A percentile compares a stretch with the other conserved stretches of the same genome.
phyloP scores from a whole-genome alignment of 1,140 invertebrate genomes.

The Globodera ellingtonae region DNA sequence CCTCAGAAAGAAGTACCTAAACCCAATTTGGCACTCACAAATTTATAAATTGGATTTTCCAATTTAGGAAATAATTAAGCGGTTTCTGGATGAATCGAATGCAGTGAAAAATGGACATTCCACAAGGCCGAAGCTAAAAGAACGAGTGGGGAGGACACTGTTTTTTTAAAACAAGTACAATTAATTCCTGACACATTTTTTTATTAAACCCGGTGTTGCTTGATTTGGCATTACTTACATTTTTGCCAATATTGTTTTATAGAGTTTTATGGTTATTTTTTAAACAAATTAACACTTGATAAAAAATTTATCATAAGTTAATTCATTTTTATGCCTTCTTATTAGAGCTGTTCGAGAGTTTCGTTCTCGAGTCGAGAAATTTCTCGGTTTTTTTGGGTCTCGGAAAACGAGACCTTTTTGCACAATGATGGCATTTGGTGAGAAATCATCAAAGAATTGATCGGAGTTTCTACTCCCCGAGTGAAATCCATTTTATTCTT shows the following conservation, averaged over 20 bases:
- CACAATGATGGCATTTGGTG: too few relatives aligned
- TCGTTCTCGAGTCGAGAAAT: too few relatives aligned
- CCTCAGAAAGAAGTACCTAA: conserved; percentile 38
- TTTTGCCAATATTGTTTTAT: not conserved
- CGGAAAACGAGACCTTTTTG: too few relatives aligned
- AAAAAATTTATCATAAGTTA: too few relatives aligned
- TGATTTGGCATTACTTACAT: conserved; percentile 8
- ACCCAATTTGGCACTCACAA: not conserved
- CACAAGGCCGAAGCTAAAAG: conserved; percentile 18
- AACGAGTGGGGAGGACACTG: conserved; percentile 3
- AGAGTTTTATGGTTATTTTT: not conserved
- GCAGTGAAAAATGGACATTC: not conserved
- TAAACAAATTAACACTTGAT: too few relatives aligned
- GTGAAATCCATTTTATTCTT: too few relatives aligned
- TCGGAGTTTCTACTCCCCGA: too few relatives aligned
- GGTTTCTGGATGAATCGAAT: conserved; percentile 13
- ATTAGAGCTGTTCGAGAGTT: too few relatives aligned
- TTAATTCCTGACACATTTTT: conserved; percentile 3
- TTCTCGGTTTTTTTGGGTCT: too few relatives aligned
- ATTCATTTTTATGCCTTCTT: too few relatives aligned
- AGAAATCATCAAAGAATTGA: too few relatives aligned
- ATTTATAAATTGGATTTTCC: not conserved
- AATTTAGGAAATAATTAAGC: conserved; percentile 14
- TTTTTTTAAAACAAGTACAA: conserved; percentile 1
- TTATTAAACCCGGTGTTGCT: not conserved